phyloP scores from a whole-genome alignment of 2,113 vertebrate genomes.

The Pan paniscus region DNA sequence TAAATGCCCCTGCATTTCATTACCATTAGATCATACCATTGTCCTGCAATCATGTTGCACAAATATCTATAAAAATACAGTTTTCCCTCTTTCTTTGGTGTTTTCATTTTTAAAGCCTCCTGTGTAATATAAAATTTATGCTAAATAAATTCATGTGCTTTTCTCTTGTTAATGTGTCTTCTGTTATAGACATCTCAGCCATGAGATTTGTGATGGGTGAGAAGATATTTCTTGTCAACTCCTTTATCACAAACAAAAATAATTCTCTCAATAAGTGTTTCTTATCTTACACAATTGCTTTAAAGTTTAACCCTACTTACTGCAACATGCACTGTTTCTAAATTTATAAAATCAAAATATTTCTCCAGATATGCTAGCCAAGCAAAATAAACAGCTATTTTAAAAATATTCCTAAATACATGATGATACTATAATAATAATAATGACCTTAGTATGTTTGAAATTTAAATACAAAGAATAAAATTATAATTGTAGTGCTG shows the following conservation, averaged over 20 bases:
- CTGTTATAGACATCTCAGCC: neutral
- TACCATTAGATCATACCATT: neutral
- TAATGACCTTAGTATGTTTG: neutral
- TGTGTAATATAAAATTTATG: neutral
- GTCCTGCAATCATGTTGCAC: neutral
- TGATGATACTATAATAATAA: neutral
- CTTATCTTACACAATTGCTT: conserved; percentile 1
- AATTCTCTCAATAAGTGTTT: neutral
- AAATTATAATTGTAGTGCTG: neutral
- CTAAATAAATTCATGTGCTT: neutral
- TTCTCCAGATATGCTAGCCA: neutral
- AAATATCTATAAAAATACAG: neutral
- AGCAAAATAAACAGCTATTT: neutral
- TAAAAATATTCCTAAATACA: neutral
- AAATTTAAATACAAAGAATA: neutral
- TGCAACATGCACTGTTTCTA: neutral
- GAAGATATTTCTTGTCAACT: neutral
- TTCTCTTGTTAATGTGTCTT: neutral
- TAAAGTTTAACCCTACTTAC: neutral
- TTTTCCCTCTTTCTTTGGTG: neutral
- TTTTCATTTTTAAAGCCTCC: neutral
- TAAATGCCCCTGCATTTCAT: neutral
- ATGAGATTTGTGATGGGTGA: neutral
- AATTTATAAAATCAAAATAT: conserved; percentile 21
- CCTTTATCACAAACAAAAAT: neutral